A percentile compares a stretch with the other conserved stretches of the same genome.
phyloP scores from a whole-genome alignment of 2,797 vertebrate species.

The Allobates femoralis region DNA sequence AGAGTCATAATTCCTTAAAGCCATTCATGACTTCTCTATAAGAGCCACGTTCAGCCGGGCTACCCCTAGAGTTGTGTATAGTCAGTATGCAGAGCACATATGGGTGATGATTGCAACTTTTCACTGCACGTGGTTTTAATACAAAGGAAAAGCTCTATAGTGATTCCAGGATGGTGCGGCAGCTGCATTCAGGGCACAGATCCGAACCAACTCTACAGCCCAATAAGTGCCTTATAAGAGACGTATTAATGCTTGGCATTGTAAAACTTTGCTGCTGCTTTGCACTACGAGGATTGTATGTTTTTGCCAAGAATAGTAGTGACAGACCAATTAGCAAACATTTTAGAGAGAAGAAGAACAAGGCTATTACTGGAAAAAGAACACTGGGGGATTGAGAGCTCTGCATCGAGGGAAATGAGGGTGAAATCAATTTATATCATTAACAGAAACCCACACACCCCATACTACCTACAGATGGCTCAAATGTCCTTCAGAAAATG shows the following conservation, averaged over 20 bases:
- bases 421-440: not conserved
- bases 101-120: not conserved
- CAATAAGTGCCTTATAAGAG: constrained; percentile 1
- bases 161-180: not conserved
- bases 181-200: not conserved
- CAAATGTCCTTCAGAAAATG: not conserved
- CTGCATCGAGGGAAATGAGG: constrained; percentile 14
- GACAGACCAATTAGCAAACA: constrained; percentile 39
- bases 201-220: not conserved
- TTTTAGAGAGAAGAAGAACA: constrained; percentile 23
- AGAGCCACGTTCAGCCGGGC: not conserved
- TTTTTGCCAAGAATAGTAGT: constrained; percentile 26
- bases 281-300: not conserved
- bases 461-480: not conserved
- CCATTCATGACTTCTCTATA: not conserved
- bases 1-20: not conserved
- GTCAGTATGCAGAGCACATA: not conserved
- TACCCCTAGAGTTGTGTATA: too few relatives aligned
- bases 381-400: constrained; percentile 16
- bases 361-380: constrained; percentile 28
- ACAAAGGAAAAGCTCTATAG: not conserved
- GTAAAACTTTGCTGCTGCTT: not conserved
- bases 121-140: not conserved
- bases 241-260: constrained; percentile 33
- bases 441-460: not conserved